Evolutionary conservation across 1,140 invertebrate species (phyloP).

Genomic region (Chelonus insularis): DNA sequence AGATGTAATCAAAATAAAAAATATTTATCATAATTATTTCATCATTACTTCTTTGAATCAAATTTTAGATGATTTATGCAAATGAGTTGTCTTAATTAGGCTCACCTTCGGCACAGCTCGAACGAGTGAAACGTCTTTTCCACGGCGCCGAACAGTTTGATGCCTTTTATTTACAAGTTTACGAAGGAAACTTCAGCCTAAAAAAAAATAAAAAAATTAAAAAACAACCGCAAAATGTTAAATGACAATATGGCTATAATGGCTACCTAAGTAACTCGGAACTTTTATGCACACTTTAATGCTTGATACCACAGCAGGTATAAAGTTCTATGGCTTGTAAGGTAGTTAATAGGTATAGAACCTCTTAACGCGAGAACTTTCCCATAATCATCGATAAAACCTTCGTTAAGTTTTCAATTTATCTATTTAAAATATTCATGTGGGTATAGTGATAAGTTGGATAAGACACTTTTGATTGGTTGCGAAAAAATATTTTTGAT

Average conservation of each 20-base stretch:
- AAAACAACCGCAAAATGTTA: not conserved
- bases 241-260: not conserved
- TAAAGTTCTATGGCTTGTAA: constrained; percentile 53
- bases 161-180: constrained; percentile 57
- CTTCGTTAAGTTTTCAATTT: not conserved
- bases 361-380: constrained; percentile 15
- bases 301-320: constrained; percentile 51
- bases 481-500: no score
- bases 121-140: constrained; percentile 60
- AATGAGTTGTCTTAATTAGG: not conserved
- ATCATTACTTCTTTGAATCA: no score
- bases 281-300: constrained; percentile 46
- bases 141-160: constrained; percentile 62
- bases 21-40: no score
- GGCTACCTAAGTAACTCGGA: constrained; percentile 29
- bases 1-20: no score
- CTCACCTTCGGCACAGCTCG: constrained; percentile 56
- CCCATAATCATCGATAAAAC: not conserved
- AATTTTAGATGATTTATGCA: not conserved
- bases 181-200: constrained; percentile 55
- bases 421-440: no score
- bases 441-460: no score
- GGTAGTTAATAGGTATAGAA: constrained; percentile 41
- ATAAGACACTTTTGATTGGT: no score
- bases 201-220: constrained; percentile 37